These are phyloP conservation scores for Chymomyza costata DNA, from an alignment of 1,140 invertebrate genomes.

Conservation along the genomic window DNA sequence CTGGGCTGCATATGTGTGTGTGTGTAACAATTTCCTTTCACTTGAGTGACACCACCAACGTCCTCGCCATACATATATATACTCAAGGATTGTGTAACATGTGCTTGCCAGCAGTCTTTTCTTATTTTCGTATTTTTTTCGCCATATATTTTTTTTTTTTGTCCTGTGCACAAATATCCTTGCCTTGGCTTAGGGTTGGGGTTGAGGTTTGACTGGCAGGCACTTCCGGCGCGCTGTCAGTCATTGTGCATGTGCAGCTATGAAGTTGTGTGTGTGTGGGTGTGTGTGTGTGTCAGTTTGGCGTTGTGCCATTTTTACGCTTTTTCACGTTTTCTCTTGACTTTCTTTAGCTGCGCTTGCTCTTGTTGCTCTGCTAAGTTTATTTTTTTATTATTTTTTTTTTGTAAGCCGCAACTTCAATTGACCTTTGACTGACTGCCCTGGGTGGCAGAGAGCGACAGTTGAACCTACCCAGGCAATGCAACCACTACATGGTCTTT, in stretches of 20 bases:
- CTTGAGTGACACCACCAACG: constrained; percentile 59
- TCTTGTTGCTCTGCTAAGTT: constrained; percentile 43
- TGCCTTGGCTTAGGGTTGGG: constrained; percentile 19
- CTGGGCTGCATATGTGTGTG: constrained; percentile 32
- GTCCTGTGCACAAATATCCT: constrained; percentile 1
- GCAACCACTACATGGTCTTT: not conserved
- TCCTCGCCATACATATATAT: constrained; percentile 26
- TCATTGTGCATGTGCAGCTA: constrained; percentile 40
- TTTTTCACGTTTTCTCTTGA: constrained; percentile 68
- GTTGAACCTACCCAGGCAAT: not conserved
- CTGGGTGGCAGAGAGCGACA: too few species aligned
- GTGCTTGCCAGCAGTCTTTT: constrained; percentile 31
- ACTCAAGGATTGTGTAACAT: constrained; percentile 72
- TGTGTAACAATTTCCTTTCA: constrained; percentile 69
- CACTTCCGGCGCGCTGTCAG: constrained; percentile 24
- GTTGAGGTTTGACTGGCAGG: too few species aligned
- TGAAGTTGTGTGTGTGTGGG: constrained; percentile 20
- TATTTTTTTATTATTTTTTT: not conserved
- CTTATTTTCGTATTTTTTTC: constrained; percentile 11
- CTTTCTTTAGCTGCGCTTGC: constrained; percentile 40
- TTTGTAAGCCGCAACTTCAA: constrained; percentile 56
- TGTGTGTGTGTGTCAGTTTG: constrained; percentile 27
- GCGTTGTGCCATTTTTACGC: constrained; percentile 54
- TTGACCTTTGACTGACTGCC: constrained; percentile 61
- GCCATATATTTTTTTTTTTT: constrained; percentile 16